Base-by-base conservation (phyloP, 1,140 invertebrate genomes). In the Drosophila willistoni region DNA sequence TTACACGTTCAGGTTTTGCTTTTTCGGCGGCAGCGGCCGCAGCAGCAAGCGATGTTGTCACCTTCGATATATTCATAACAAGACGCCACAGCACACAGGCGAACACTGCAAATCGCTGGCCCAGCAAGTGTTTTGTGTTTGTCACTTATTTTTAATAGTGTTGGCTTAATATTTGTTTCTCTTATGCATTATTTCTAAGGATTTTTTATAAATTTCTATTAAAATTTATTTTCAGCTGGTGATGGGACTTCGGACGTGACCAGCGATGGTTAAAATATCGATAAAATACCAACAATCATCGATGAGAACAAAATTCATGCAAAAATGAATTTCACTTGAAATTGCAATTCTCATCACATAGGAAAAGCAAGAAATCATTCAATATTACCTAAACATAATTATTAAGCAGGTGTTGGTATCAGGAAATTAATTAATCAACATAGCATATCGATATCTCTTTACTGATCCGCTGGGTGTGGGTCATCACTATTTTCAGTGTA, bases 51-150 rank as follows among this genome's bases (percentile, higher is more conserved):
- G 84, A 89, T 89, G 84, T 84, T 78, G 80, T 89, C 84, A 89
- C 84, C 82, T 89, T 89, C 81, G 84, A 89, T 89, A 89, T 90
- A 89, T 89, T 89, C 84, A 85, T 86, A 85, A 85, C 82, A 85
- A 86, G 71, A 75, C 73, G 71, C 76, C 71, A 71, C 67, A 66
- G 74, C 44, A 59, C 56, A 39, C 56, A 36, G 56, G 56, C 56
- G 56, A 59, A 59, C 34, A 36, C 56, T 34, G 56, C 34, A 36
- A 59, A 36, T 59, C 56, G 56, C 14, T 36, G 56, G 33, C 33
- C 33, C 64, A 72, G 73, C 62, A 71, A 78, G n/a, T 25, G 44
- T 51, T 51, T 51, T 51, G 44, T 51, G 44, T 51, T 51, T 51
- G 44, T 51, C 44, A 51, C 44, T 51, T 51, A 51, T 51, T 22